phyloP scores from a whole-genome alignment of 2,113 vertebrate genomes.

The Ictalurus furcatus region DNA sequence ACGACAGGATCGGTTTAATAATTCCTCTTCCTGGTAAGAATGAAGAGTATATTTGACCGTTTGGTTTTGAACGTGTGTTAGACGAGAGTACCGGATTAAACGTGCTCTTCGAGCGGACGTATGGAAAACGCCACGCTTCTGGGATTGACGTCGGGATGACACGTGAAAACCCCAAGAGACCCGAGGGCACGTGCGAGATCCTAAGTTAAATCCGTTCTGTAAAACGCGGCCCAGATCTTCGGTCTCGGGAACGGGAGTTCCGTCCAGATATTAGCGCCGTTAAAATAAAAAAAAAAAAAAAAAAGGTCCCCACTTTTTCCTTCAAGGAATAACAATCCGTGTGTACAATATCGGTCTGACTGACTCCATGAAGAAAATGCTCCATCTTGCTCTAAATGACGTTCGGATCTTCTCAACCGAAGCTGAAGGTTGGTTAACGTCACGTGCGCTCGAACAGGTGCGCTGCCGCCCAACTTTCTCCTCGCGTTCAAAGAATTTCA shows the following conservation, averaged over 20 bases:
- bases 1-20: background rate
- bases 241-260: background rate
- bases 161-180: background rate
- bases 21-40: background rate
- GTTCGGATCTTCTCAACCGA: constrained; percentile 1
- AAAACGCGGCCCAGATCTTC: background rate
- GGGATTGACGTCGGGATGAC: background rate
- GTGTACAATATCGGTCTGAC: background rate
- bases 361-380: background rate
- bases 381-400: background rate
- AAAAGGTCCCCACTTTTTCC: background rate
- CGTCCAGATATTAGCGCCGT: too few relatives aligned
- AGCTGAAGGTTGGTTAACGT: constrained; percentile 27
- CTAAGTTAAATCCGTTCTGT: background rate
- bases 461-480: background rate
- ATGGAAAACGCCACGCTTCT: background rate
- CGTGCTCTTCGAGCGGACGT: background rate
- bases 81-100: background rate
- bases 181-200: background rate
- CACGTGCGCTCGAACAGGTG: background rate
- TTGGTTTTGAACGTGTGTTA: background rate
- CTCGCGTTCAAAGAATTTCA: constrained; percentile 12
- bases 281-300: too few relatives aligned
- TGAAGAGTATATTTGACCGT: background rate
- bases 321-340: background rate